These are phyloP conservation scores for Urocolius indicus DNA, from an alignment of 2,113 vertebrate species.

Conservation along the genomic window DNA sequence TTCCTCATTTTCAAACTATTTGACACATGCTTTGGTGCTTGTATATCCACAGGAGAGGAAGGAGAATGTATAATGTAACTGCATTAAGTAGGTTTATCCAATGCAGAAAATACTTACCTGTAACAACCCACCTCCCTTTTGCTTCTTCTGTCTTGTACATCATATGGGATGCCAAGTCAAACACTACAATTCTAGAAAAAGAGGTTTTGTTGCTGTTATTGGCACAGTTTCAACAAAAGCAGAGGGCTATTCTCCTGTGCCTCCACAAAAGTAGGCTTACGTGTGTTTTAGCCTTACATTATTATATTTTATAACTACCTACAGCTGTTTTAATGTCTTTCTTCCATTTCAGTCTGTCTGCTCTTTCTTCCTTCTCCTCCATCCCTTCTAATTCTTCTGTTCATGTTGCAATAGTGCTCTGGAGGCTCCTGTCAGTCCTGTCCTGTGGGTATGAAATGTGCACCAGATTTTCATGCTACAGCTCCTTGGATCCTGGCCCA, in stretches of 20 bases:
- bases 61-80: not conserved
- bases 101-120: not conserved
- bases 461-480: rapidly evolving
- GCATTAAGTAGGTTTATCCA: not conserved
- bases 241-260: not conserved
- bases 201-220: not conserved
- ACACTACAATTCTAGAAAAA: not conserved
- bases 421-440: not conserved
- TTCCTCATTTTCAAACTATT: not conserved
- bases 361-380: not conserved
- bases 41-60: not conserved
- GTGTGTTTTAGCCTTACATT: not conserved
- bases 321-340: not conserved
- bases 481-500: not conserved
- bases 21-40: not conserved
- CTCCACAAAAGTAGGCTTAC: not conserved
- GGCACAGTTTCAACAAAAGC: not conserved
- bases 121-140: not conserved
- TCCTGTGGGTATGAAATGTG: rapidly evolving
- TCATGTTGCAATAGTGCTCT: not conserved
- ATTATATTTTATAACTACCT: no score
- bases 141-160: not conserved
- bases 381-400: not conserved
- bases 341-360: not conserved
- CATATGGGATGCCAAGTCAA: not conserved